Percentiles rank a stretch among this genome's conserved stretches.
phyloP scores from a whole-genome alignment of 2,113 vertebrate species.

The Pseudopipra pipra region DNA sequence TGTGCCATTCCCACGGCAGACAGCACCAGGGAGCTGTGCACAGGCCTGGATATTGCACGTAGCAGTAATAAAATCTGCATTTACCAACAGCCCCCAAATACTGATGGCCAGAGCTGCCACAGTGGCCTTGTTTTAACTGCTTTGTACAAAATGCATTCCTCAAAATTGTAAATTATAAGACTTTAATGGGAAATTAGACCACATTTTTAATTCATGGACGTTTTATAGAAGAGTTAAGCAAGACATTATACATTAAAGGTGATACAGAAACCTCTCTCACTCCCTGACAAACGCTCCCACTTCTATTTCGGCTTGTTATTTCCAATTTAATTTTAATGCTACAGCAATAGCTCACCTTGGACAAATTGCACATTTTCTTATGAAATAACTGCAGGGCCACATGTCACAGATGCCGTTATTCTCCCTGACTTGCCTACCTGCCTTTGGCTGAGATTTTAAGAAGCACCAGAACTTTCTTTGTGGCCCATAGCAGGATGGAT shows the following conservation, averaged over 20 bases:
- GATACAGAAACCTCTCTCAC: background rate
- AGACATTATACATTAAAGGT: background rate
- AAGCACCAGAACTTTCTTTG: conserved; percentile 72
- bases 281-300: background rate
- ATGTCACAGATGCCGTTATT: background rate
- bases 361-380: conserved; percentile 11
- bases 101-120: background rate
- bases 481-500: conserved; percentile 70
- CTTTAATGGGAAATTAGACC: background rate
- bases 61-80: background rate
- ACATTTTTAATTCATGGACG: background rate
- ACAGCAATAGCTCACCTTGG: conserved; percentile 5
- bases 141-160: background rate
- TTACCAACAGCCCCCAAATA: background rate
- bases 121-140: background rate
- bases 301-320: background rate
- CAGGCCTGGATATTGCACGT: background rate
- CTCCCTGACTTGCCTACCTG: conserved; percentile 33
- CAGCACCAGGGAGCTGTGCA: background rate
- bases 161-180: background rate
- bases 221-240: background rate
- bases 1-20: background rate
- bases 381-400: background rate
- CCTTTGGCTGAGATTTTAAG: conserved; percentile 60
- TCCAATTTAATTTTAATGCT: background rate